These are phyloP conservation scores for Benitochromis conjunctus DNA, from an alignment of 2,113 vertebrate genomes.

Conservation along the genomic window DNA sequence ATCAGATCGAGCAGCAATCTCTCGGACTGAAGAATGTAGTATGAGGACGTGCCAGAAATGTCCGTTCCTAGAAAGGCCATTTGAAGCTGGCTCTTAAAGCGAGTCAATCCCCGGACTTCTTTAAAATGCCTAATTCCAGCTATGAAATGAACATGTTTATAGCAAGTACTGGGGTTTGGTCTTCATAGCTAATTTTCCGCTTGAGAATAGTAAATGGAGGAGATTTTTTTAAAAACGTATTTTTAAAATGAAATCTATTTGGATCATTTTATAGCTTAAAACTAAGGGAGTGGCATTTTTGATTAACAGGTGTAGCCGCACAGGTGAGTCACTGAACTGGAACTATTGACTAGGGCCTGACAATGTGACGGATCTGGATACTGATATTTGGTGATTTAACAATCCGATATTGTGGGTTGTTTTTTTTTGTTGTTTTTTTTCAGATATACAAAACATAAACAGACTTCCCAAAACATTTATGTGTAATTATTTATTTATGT, in stretches of 20 bases:
- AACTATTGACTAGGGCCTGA: background rate
- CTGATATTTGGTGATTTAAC: background rate
- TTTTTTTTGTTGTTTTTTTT: background rate
- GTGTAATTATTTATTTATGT: background rate
- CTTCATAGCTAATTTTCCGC: background rate
- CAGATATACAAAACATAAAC: background rate
- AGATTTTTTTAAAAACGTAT: too few species aligned
- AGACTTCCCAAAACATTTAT: background rate
- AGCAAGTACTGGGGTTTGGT: background rate
- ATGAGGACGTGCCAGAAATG: background rate
- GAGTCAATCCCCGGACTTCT: background rate
- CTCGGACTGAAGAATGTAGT: background rate
- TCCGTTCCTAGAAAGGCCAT: background rate
- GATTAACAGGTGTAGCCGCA: background rate
- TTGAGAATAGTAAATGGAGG: background rate
- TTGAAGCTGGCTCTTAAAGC: background rate
- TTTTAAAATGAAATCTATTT: background rate
- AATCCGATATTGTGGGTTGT: rapidly evolving
- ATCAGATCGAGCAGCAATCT: background rate
- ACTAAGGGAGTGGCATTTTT: background rate
- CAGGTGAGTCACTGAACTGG: background rate
- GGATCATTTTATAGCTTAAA: background rate
- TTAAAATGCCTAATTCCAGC: background rate
- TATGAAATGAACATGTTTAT: background rate
- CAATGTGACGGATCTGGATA: background rate